phyloP scores from a whole-genome alignment of 2,113 vertebrate species.

The Odocoileus virginianus region DNA sequence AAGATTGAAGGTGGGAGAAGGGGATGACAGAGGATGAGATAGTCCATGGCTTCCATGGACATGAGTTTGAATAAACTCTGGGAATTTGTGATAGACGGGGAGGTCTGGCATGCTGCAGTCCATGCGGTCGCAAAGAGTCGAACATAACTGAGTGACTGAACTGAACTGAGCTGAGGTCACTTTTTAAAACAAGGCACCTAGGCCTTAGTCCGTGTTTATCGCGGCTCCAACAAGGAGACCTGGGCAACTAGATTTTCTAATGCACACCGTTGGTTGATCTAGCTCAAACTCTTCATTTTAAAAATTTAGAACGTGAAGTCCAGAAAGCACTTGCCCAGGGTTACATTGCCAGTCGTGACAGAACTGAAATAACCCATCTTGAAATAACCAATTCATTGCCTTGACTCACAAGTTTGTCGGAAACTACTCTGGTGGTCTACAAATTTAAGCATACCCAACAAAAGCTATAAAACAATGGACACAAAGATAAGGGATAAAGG shows the following conservation, averaged over 20 bases:
- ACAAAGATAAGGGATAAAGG: not conserved
- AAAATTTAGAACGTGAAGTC: not conserved
- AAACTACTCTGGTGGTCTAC: not conserved
- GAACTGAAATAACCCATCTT: not conserved
- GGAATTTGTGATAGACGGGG: not conserved
- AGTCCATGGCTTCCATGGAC: not conserved
- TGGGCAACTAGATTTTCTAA: not conserved
- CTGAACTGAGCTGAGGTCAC: not conserved
- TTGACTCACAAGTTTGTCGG: not conserved
- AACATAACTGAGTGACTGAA: not conserved
- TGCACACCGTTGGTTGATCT: not conserved
- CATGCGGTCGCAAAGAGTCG: not conserved
- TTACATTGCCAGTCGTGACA: not conserved
- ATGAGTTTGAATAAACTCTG: not conserved
- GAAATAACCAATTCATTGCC: not conserved
- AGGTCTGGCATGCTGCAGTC: not conserved
- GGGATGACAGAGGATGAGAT: not conserved
- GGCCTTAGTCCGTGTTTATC: not conserved
- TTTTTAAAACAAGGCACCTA: not conserved
- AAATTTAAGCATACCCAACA: not conserved
- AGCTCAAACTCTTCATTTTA: not conserved
- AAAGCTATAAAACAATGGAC: not conserved
- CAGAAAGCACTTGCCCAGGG: not conserved
- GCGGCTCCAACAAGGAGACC: not conserved
- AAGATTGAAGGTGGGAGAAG: not conserved